These are phyloP conservation scores for Atta colombica DNA, from an alignment of 1,140 invertebrate species.

Conservation along the genomic window DNA sequence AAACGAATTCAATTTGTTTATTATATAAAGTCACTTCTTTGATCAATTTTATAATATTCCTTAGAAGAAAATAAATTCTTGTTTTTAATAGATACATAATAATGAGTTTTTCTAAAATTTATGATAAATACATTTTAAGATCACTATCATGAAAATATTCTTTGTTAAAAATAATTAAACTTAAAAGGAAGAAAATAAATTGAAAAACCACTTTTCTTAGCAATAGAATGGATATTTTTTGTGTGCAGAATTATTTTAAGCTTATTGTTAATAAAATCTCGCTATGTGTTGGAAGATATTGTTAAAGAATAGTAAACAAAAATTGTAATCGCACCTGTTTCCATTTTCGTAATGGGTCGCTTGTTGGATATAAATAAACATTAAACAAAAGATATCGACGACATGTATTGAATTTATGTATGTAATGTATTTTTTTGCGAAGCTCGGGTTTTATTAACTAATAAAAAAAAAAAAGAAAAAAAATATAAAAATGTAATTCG, in stretches of 20 bases:
- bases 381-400: background rate
- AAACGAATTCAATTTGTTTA: too few species aligned
- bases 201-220: too few species aligned
- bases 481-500: conserved; percentile 5
- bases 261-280: background rate
- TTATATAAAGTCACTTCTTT: too few species aligned
- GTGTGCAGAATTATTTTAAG: conserved; percentile 18
- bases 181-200: too few species aligned
- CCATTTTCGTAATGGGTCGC: background rate
- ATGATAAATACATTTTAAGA: too few species aligned
- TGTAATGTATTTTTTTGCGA: background rate
- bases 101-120: too few species aligned
- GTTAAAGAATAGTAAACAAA: background rate
- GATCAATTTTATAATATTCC: too few species aligned
- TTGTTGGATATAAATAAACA: background rate
- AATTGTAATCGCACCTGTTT: background rate
- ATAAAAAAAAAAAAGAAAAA: background rate
- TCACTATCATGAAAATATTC: too few species aligned
- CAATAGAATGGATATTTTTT: too few species aligned
- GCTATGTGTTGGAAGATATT: background rate
- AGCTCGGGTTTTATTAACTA: background rate
- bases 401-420: background rate
- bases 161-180: too few species aligned
- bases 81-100: too few species aligned
- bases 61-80: too few species aligned